phyloP scores from a whole-genome alignment of 2,113 vertebrate genomes.

The Nyctereutes procyonoides region DNA sequence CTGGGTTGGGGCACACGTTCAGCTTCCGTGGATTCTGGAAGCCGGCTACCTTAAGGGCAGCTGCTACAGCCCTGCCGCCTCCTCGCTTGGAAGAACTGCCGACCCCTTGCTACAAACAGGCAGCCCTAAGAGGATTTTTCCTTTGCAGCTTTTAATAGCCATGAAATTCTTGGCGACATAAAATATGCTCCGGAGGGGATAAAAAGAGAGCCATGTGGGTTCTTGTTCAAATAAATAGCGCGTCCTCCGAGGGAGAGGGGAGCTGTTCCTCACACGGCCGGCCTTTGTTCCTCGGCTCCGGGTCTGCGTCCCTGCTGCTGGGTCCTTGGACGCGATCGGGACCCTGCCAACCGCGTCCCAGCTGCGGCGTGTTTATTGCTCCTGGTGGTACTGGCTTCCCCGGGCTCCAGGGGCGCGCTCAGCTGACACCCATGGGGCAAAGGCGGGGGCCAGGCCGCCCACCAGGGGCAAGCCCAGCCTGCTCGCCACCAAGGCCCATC shows the following conservation, averaged over 20 bases:
- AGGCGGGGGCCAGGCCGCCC: neutral
- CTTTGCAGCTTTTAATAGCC: slow-evolving; percentile 50
- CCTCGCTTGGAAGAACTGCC: neutral
- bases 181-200: slow-evolving; percentile 9
- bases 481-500: neutral
- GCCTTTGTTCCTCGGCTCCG: neutral
- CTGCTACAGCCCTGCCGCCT: neutral
- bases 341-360: neutral
- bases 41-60: neutral
- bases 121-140: neutral
- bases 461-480: neutral
- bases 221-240: slow-evolving; percentile 71
- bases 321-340: neutral
- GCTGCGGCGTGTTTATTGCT: neutral
- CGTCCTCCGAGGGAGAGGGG: neutral
- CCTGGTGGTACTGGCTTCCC: neutral
- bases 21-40: too few species aligned
- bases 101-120: neutral
- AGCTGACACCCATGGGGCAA: neutral
- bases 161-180: neutral
- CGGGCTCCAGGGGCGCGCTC: neutral
- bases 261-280: accelerated
- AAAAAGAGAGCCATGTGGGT: slow-evolving; percentile 13
- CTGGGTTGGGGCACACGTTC: accelerated
- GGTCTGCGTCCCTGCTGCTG: neutral